Conservation (phyloP, 2,797 vertebrate species). For the Ceryle rudis region DNA sequence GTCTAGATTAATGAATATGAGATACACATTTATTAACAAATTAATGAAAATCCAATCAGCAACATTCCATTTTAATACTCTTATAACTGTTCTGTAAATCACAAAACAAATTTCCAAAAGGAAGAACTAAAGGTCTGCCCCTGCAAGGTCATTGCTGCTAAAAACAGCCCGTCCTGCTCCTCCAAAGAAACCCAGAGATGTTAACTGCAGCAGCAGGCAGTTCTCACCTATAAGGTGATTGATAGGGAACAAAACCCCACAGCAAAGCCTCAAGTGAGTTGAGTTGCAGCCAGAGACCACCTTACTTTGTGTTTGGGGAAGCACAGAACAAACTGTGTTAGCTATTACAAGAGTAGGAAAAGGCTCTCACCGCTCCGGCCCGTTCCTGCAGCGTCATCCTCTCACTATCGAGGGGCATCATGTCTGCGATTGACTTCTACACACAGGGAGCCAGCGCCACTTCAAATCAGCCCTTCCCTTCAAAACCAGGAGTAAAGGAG, state of each 20-base stretch:
- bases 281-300: constrained; percentile 23
- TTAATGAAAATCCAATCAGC: constrained; percentile 71
- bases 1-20: constrained; percentile 73
- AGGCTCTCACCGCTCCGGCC: neutral
- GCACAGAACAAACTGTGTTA: constrained; percentile 16
- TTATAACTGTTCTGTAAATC: constrained; percentile 73
- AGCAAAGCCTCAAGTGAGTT: constrained; percentile 4
- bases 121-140: constrained; percentile 84
- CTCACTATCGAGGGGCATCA: constrained; percentile 11
- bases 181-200: constrained; percentile 73
- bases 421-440: neutral
- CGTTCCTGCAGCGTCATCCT: neutral
- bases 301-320: constrained; percentile 23
- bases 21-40: constrained; percentile 70
- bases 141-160: constrained; percentile 74
- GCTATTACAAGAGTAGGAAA: neutral
- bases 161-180: constrained; percentile 77
- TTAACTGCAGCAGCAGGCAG: constrained; percentile 72
- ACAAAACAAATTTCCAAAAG: constrained; percentile 75
- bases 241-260: neutral
- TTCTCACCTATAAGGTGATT: neutral
- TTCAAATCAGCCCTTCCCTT: neutral
- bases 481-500: neutral
- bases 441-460: neutral
- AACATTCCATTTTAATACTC: constrained; percentile 64